Percentiles rank a stretch among this genome's conserved stretches.
Conservation (phyloP, 1,140 invertebrate genomes). For the Bathynomus jamesi region DNA sequence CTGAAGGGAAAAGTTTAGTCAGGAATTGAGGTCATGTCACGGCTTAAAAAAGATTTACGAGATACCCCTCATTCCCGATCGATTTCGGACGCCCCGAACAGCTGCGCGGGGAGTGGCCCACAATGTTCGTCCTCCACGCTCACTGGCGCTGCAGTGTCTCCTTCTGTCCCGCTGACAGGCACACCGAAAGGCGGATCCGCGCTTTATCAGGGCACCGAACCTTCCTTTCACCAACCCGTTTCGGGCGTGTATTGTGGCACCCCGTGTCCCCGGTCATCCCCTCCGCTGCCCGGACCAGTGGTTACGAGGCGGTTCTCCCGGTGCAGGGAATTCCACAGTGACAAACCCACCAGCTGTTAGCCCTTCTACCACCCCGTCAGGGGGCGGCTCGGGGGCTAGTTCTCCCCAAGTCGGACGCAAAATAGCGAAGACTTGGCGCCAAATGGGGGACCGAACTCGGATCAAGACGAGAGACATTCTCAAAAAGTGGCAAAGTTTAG, state of each 20-base stretch:
- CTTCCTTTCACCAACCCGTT: neutral
- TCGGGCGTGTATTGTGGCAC: neutral
- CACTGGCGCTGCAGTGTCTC: neutral
- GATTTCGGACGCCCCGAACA: neutral
- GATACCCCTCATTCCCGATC: neutral
- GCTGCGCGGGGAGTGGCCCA: neutral
- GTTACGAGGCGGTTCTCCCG: neutral
- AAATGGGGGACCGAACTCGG: conserved; percentile 30
- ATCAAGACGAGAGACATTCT: conserved; percentile 31
- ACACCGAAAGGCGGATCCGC: neutral
- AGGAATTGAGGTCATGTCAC: neutral
- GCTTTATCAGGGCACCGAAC: neutral
- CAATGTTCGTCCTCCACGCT: neutral
- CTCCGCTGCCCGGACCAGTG: neutral
- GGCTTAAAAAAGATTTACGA: neutral
- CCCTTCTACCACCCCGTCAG: neutral
- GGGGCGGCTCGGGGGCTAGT: conserved; percentile 7
- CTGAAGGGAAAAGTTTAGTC: too few relatives aligned
- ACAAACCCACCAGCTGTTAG: conserved; percentile 4
- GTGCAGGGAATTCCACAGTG: neutral
- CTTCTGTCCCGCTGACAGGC: neutral
- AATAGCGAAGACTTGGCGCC: conserved; percentile 33
- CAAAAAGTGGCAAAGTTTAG: conserved; percentile 35
- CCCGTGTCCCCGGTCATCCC: too few relatives aligned
- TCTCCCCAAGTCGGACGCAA: conserved; percentile 30